Evolutionary conservation across 2,797 vertebrate genomes (phyloP).

Genomic region (Podarcis siculus): DNA sequence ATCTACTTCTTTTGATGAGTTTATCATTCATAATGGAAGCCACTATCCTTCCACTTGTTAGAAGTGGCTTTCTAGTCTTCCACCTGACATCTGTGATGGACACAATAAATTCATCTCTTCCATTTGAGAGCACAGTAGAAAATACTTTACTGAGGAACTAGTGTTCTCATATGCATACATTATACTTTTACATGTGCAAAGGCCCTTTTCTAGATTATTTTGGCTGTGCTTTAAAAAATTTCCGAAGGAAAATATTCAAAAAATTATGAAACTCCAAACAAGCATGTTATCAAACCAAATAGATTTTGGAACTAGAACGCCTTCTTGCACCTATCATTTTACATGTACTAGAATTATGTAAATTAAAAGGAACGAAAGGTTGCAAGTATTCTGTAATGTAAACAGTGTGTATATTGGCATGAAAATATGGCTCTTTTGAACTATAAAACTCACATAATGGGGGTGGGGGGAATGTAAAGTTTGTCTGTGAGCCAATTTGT

Average conservation of each 20-base stretch:
- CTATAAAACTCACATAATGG: neutral
- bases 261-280: conserved; percentile 8
- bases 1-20: neutral
- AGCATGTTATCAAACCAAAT: conserved; percentile 18
- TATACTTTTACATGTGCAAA: neutral
- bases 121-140: neutral
- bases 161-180: neutral
- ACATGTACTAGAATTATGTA: conserved; percentile 10
- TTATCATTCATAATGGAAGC: neutral
- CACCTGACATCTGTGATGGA: neutral
- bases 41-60: neutral
- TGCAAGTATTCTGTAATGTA: conserved; percentile 1
- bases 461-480: neutral
- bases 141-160: neutral
- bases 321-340: conserved; percentile 7
- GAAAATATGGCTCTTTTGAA: neutral
- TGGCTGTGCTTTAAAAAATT: neutral
- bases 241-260: neutral
- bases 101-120: neutral
- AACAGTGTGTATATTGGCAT: neutral
- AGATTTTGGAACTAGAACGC: neutral
- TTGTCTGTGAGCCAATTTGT: neutral
- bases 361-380: neutral
- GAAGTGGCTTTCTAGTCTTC: neutral
- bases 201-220: neutral